Evolutionary conservation across 1,140 invertebrate genomes (phyloP), one percentile per base, ranked within the genome.

Genomic region (Danaus plexippus): DNA sequence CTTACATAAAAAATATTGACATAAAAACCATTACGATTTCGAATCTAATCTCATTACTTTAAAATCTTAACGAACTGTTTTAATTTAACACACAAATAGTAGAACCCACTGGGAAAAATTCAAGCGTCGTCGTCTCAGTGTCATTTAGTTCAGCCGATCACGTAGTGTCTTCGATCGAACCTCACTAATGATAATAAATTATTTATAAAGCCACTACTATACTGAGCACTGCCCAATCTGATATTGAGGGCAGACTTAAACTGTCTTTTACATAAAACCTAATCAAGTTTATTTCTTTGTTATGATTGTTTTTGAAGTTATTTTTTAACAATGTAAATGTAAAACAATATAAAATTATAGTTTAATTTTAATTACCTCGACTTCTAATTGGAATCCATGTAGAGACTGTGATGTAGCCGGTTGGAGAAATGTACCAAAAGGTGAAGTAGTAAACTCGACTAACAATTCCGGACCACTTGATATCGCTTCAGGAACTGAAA

Each of bases 391-490:
- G 79, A 96, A 96, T 50, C 95, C 95, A 76, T 96, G 94, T 32
- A 96, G 88, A 1, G 92, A 91, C 74, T 94, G 90, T 42, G 91
- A 89, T 45, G 94, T 91, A 22, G 92, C 89, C 50, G 93, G 94
- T 82, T 94, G 94, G 57, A 92, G 89, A 80, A 96, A 94, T 58
- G 94, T 95, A 69, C 95, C 95, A 84, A 94, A 96, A 3, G 94
- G 93, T 15, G 94, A 95, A n/a, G 94, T 95, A 57, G 94, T 94
- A 78, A 97, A 95, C 82, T 96, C 94, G 18, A 97, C 94, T 47
- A 96, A 88, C 57, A 96, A 88, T 77, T 96, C 94, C 43, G 94
- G 92, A 0, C 94, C 94, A 73, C 94, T 95, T 53, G 94, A 96
- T 56, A 94, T 90, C 11, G 94, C 91, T 70, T 93, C 91, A 1